Evolutionary conservation across 2,888 invertebrate species (phyloP).

Genomic region (Torymus tubicola): DNA sequence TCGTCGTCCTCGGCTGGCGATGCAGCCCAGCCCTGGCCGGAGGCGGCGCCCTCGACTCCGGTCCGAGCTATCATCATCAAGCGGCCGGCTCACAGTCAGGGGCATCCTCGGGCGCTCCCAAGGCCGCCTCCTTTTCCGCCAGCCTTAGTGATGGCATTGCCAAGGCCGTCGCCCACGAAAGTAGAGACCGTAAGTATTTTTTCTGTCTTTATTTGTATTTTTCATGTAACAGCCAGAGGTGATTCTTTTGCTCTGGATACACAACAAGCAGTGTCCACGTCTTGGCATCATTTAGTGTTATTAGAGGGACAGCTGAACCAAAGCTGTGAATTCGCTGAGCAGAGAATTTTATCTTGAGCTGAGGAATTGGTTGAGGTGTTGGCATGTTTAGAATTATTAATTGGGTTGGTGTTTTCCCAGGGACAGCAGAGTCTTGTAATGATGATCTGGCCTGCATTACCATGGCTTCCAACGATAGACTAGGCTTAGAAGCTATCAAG

Average conservation of each 20-base stretch:
- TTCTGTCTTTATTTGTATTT: too few species aligned
- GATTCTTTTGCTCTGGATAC: too few species aligned
- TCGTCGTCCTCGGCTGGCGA: constrained; percentile 68
- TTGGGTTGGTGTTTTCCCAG: constrained; percentile 30
- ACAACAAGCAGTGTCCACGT: background rate
- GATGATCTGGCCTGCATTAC: constrained; percentile 88
- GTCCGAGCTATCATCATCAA: constrained; percentile 64
- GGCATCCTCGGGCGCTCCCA: constrained; percentile 62
- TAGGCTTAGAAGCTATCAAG: constrained; percentile 94
- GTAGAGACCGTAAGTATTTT: constrained; percentile 74
- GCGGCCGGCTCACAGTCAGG: constrained; percentile 60
- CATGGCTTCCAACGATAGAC: constrained; percentile 85
- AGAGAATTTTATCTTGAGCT: too few species aligned
- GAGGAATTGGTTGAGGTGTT: too few species aligned
- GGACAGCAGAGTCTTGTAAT: constrained; percentile 77
- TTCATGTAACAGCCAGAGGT: too few species aligned
- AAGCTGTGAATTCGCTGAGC: too few species aligned
- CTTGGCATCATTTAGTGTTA: too few species aligned
- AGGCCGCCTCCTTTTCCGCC: constrained; percentile 68
- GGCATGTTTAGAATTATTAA: background rate
- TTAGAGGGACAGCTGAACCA: too few species aligned
- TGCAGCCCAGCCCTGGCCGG: constrained; percentile 68
- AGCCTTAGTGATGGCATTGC: constrained; percentile 79
- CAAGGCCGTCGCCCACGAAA: constrained; percentile 79
- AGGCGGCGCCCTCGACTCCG: constrained; percentile 73